A percentile compares a stretch with the other conserved stretches of the same genome.
Conservation (phyloP, 2,888 invertebrate genomes). For the Parnassius orleans region DNA sequence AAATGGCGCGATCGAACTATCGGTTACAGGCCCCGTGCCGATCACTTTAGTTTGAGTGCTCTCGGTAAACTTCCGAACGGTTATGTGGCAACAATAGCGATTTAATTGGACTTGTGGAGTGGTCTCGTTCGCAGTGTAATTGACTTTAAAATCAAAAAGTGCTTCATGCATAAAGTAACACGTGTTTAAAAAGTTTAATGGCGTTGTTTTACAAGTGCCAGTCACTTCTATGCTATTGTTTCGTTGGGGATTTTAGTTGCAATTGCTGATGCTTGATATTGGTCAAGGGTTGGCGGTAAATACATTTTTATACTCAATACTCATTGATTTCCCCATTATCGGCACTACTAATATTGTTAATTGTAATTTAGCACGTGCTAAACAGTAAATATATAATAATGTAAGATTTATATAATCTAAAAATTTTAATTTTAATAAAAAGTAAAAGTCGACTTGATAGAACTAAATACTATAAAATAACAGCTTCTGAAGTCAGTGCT, state of each 20-base stretch:
- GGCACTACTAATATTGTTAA: no score
- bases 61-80: constrained; percentile 32
- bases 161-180: constrained; percentile 38
- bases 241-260: not conserved
- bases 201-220: constrained; percentile 20
- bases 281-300: not conserved
- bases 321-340: no score
- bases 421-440: no score
- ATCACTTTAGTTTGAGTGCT: constrained; percentile 19
- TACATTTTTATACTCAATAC: no score
- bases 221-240: constrained; percentile 19
- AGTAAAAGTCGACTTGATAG: no score
- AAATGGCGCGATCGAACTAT: constrained; percentile 18
- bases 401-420: no score
- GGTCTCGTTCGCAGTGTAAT: constrained; percentile 42
- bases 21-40: constrained; percentile 11
- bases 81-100: constrained; percentile 40
- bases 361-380: no score
- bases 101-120: constrained; percentile 46
- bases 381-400: no score
- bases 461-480: no score
- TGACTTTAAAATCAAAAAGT: constrained; percentile 48
- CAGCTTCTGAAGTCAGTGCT: no score
- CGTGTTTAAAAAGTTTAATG: constrained; percentile 37
- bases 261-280: not conserved